A percentile compares a stretch with the other conserved stretches of the same genome.
Evolutionary conservation across 2,113 vertebrate species (phyloP).

Genomic region (Indicator indicator): DNA sequence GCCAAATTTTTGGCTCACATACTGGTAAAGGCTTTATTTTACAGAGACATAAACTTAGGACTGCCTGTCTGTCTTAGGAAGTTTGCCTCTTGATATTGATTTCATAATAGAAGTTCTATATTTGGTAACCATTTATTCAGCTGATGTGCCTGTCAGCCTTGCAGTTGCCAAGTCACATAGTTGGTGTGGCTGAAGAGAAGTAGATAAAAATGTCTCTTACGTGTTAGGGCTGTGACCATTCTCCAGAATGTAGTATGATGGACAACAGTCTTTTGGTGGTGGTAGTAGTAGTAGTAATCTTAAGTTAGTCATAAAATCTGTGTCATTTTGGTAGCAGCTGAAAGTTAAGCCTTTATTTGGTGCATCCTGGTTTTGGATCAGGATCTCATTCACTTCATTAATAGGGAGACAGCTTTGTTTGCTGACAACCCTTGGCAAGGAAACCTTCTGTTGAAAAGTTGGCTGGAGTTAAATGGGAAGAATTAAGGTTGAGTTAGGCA

Average conservation of each 20-base stretch:
- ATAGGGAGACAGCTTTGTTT: background rate
- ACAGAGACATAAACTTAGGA: background rate
- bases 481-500: background rate
- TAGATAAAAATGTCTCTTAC: background rate
- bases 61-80: background rate
- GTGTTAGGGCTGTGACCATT: background rate
- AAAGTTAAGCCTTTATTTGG: background rate
- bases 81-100: background rate
- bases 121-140: background rate
- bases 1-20: constrained; percentile 81
- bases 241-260: background rate
- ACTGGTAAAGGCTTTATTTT: constrained; percentile 81
- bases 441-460: background rate
- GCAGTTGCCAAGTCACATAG: background rate
- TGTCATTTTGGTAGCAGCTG: background rate
- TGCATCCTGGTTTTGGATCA: background rate
- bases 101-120: constrained; percentile 6
- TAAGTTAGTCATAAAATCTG: background rate
- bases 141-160: background rate
- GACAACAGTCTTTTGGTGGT: background rate
- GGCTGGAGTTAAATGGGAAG: background rate
- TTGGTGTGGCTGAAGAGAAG: background rate
- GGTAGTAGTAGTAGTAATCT: background rate
- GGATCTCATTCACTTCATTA: background rate
- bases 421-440: background rate